Evolutionary conservation across 2,888 invertebrate genomes (phyloP).

Genomic region (Rhorus exstirpatorius): DNA sequence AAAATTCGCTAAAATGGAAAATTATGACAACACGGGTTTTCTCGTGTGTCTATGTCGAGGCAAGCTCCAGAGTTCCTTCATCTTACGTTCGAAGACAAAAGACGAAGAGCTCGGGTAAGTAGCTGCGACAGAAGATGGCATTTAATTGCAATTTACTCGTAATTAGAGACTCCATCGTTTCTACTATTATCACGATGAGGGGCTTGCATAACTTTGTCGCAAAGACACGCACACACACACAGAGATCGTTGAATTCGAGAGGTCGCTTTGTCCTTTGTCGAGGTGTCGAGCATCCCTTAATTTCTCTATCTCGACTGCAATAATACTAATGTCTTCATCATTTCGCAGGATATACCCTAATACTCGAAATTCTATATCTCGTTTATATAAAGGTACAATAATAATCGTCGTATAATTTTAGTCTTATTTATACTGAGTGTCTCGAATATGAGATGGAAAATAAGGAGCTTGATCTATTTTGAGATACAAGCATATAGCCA

Average conservation of each 20-base stretch:
- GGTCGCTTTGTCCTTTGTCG: slow-evolving; percentile 48
- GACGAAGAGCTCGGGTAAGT: slow-evolving; percentile 29
- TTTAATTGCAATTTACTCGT: slow-evolving; percentile 69
- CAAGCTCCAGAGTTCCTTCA: neutral
- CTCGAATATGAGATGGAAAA: too few species aligned
- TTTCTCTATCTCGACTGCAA: slow-evolving; percentile 30
- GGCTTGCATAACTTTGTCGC: slow-evolving; percentile 29
- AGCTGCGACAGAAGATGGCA: slow-evolving; percentile 40
- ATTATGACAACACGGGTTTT: neutral
- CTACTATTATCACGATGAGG: slow-evolving; percentile 47
- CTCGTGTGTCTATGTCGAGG: neutral
- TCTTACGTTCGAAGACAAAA: too few species aligned
- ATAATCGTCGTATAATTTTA: too few species aligned
- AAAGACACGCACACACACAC: neutral
- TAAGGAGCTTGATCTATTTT: too few species aligned
- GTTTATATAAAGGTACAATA: too few species aligned
- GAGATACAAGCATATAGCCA: too few species aligned
- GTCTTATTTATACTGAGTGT: too few species aligned
- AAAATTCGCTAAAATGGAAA: neutral
- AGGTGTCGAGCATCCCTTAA: slow-evolving; percentile 35
- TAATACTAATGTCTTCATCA: slow-evolving; percentile 23
- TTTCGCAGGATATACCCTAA: too few species aligned
- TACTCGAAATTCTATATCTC: too few species aligned
- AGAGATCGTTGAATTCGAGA: slow-evolving; percentile 14
- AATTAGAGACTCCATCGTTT: slow-evolving; percentile 68